Base-by-base conservation (phyloP, 1,140 invertebrate species). In the Drosophila sulfurigaster region DNA sequence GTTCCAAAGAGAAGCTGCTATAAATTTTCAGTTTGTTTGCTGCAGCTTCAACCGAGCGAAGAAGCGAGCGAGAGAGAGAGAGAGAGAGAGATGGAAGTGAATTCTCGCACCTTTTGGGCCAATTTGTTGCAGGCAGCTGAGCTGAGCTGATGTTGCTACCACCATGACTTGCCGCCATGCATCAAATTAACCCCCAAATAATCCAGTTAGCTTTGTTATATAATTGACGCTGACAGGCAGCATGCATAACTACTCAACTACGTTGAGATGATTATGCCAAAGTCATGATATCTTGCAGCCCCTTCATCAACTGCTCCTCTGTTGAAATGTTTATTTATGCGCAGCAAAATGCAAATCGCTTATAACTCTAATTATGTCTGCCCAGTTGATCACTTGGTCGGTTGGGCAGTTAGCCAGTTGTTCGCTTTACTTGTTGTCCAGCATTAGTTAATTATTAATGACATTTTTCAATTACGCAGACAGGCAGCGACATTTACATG, bases 401-500 rank as follows among this genome's bases (percentile, higher is more conserved):
- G 38, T 25, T 41, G 52, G 52, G 13, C 13, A 41, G 54, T 51
- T 58, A n/a, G 38, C 38, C 38, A 41, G 30, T 20, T 49, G 30
- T 10, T 3, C 15, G 59, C 25, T 16, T 58, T 56, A 4, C 30
- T 20, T 4, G 56, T 16, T 41, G 60, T 20, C 38, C 28, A 48
- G 58, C 71, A 85, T 81, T 75, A 73, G 73, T 81, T 74, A 89
- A 75, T 58, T 75, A 70, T 89, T 89, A 89, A 89, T 89, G 69
- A 63, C 59, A 77, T 81, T 89, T 85, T 89, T 89, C 81, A 85
- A 89, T 89, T 89, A 89, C 85, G 85, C 85, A 76, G 81, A 74
- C 38, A 67, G 67, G n/a, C 64, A 75, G 43, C 75, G 85, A 89
- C 85, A 89, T 89, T 89, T 89, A 75, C 77, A 57, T 52, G 35